Evolutionary conservation across 2,797 vertebrate genomes (phyloP), one percentile per base, ranked within the genome.

Genomic region (Nyctibius grandis): DNA sequence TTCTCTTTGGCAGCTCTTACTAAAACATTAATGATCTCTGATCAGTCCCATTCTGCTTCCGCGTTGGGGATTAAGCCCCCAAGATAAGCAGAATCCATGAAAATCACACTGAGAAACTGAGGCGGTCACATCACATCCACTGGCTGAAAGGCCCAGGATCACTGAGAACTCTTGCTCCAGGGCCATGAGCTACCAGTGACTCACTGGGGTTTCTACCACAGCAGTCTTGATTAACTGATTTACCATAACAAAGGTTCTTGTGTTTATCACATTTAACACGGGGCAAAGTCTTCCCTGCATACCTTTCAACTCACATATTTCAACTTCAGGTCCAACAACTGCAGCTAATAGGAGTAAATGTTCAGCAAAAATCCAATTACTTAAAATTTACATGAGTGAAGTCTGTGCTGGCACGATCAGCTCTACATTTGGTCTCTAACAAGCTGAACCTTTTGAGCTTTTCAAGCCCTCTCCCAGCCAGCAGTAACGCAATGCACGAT

Each of bases 131-230:
- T 40, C 33, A 23, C 18, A 50, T 28, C 60, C 4, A 4, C 12
- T 26, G 59, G 51, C 53, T 26, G 53, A 84, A 67, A 84, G 73
- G 36, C 15, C 47, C 6, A 12, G 23, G 20, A 73, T 23, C 40
- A 38, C 20, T 1, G 14, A 51, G 40, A 60, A 59, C 12, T 54
- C 54, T 67, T 0, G 0, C 23, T 25, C 2, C 0, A 36, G 29
- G 48, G 17, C 36, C 48, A 34, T 3, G 25, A 78, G 65, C 33
- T 54, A 53, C 33, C 25, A 34, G 16, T 26, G 28, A 42, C 59
- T 65, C 51, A 26, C 28, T 14, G 36, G 59, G 42, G 17, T 31
- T 67, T 42, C 36, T 73, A 56, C 28, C 53, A 44, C 36, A 56
- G 47, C 17, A 44, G 15, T 45, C 54, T 50, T 29, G 34, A 64